Conservation (phyloP, 2,113 vertebrate species). For the Etheostoma cragini region DNA sequence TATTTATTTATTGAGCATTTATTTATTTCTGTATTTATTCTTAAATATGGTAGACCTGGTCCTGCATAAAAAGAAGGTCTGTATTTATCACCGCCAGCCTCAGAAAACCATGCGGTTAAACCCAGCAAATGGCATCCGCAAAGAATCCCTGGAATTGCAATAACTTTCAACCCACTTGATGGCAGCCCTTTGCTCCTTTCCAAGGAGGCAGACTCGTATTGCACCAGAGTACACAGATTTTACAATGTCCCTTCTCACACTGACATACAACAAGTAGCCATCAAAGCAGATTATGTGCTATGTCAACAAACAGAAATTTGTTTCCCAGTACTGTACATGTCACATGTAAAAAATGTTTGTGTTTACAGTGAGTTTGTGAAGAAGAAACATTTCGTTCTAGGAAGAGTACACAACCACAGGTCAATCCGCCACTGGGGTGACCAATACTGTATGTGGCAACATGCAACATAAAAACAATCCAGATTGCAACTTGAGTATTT, state of each 20-base stretch:
- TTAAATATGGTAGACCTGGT: no score
- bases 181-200: slow-evolving; percentile 39
- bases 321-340: slow-evolving; percentile 13
- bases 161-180: slow-evolving; percentile 40
- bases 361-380: slow-evolving; percentile 8
- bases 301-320: slow-evolving; percentile 39
- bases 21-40: no score
- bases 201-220: slow-evolving; percentile 48
- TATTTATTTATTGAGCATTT: no score
- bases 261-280: slow-evolving; percentile 52
- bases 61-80: not conserved
- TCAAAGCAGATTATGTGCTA: slow-evolving; percentile 52
- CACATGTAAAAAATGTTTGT: not conserved
- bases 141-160: slow-evolving; percentile 59
- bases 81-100: slow-evolving; percentile 1
- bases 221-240: slow-evolving; percentile 31
- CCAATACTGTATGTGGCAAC: not conserved
- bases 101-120: slow-evolving; percentile 14
- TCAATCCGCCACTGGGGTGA: not conserved
- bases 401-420: slow-evolving; percentile 8
- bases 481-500: slow-evolving; percentile 39
- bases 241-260: slow-evolving; percentile 37
- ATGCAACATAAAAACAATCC: slow-evolving; percentile 21
- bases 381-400: not conserved
- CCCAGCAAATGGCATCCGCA: slow-evolving; percentile 30